phyloP scores from a whole-genome alignment of 2,888 invertebrate genomes.

The Trichacis sp. region DNA sequence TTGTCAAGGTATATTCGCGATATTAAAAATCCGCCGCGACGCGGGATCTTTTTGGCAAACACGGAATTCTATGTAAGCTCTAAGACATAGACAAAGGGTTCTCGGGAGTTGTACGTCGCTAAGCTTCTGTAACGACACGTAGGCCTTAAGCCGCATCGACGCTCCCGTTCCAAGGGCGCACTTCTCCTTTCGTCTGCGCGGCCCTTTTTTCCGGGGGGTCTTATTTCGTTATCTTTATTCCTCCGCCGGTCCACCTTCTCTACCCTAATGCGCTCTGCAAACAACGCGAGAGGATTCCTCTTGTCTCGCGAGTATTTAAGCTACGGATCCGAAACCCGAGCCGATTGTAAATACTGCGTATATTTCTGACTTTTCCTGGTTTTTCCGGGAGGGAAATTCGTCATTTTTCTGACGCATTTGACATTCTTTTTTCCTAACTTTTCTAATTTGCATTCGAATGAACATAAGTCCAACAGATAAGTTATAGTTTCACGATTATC shows the following conservation, averaged over 20 bases:
- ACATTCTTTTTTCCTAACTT: too few relatives aligned
- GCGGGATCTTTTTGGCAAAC: conserved; percentile 72
- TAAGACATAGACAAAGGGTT: conserved; percentile 70
- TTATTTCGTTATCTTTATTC: conserved; percentile 31
- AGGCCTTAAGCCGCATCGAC: conserved; percentile 65
- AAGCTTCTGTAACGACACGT: conserved; percentile 60
- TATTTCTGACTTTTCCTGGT: too few relatives aligned
- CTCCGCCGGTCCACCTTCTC: conserved; percentile 4
- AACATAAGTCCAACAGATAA: too few relatives aligned
- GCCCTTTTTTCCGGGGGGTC: background rate
- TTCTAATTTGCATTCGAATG: too few relatives aligned
- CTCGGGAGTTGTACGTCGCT: conserved; percentile 43
- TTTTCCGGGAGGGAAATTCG: too few relatives aligned
- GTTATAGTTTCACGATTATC: too few relatives aligned
- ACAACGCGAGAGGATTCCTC: conserved; percentile 54
- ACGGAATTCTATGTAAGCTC: conserved; percentile 76
- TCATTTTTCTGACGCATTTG: too few relatives aligned
- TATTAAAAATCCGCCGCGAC: conserved; percentile 64
- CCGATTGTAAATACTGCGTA: too few relatives aligned
- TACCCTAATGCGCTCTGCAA: conserved; percentile 63
- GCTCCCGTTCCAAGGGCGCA: conserved; percentile 35
- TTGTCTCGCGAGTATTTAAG: conserved; percentile 60
- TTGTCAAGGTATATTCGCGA: conserved; percentile 43
- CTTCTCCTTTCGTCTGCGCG: conserved; percentile 7
- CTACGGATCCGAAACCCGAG: conserved; percentile 53